These are phyloP conservation scores for Cotesia typhae DNA, from an alignment of 1,140 invertebrate species.

Conservation along the genomic window DNA sequence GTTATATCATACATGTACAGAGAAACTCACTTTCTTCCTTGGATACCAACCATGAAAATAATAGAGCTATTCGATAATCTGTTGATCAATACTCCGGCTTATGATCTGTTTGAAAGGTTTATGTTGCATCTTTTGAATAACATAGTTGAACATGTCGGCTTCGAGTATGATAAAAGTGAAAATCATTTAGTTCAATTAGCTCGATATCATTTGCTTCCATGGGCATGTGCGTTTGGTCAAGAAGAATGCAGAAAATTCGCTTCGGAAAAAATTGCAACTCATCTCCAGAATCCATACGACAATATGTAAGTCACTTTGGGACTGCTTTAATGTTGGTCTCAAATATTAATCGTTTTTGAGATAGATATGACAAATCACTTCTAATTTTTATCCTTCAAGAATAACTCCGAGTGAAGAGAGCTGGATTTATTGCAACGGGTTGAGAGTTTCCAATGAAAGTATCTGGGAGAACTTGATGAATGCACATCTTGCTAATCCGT, in stretches of 20 bases:
- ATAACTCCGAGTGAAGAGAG: not conserved
- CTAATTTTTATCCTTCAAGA: constrained; percentile 4
- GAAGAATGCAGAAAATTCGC: constrained; percentile 17
- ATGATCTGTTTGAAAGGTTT: constrained; percentile 20
- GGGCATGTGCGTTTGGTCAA: constrained; percentile 29
- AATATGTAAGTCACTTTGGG: not conserved
- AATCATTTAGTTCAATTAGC: constrained; percentile 14
- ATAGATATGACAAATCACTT: no score
- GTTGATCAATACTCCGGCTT: constrained; percentile 19
- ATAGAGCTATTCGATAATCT: not conserved
- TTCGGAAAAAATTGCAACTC: not conserved
- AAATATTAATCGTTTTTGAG: not conserved
- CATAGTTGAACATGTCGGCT: constrained; percentile 18
- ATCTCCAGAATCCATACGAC: not conserved
- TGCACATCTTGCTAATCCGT: constrained; percentile 25
- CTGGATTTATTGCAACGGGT: constrained; percentile 32
- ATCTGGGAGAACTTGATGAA: constrained; percentile 26
- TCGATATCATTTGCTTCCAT: constrained; percentile 10
- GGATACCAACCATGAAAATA: not conserved
- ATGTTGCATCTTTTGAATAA: constrained; percentile 17
- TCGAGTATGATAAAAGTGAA: constrained; percentile 6
- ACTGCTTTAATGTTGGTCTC: not conserved
- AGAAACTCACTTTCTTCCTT: constrained; percentile 26
- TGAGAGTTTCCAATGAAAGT: constrained; percentile 19
- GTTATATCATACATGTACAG: constrained; percentile 5